Base-by-base conservation (phyloP, 2,797 vertebrate genomes). In the Melanotaenia boesemani region DNA sequence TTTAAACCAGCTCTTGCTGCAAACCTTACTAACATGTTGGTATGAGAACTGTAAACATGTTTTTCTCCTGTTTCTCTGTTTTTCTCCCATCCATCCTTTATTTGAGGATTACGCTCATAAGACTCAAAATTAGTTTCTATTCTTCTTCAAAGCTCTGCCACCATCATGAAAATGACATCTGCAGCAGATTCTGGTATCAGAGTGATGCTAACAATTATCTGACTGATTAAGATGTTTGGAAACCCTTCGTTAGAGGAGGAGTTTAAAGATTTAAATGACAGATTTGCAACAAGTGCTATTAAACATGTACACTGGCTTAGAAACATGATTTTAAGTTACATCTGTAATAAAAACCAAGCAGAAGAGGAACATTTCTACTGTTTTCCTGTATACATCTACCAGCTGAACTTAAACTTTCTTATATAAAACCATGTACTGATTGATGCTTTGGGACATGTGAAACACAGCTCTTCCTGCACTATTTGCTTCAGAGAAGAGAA, bases 201-300 rank as follows among this genome's bases (percentile, higher is more conserved):
- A 73, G 32, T 2, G 48, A 76, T 30, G 41, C 59, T 70, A 39
- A 39, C 5, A 70, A 52, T 65, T 72, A 68, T 62, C 73, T 67
- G 61, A 78, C 79, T 81, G 77, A 88, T 85, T 59, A 73, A 72
- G 63, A 81, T 86, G 58, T 73, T 20, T 63, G 65, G 48, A 60
- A 74, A 61, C 63, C 55, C 56, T 15, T 81, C 54, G 18, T 57
- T 70, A 58, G 70, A 22, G 7, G 32, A 44, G 63, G 7, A 18
- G 32, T 30, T 30, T 30, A 30, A 3, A 30, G 30, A 30, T 30
- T 30, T 30, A 30, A 30, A 30, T 30, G 30, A 30, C 30, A 30
- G 30, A 30, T 30, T 30, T 30, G 30, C 30, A 30, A 30, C 30
- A 30, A 30, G 7, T 34, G 32, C 32, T 34, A 34, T 34, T 34